Evolutionary conservation across 1,140 invertebrate species (phyloP), one percentile per base, ranked within the genome.

Genomic region (Macrosteles quadrilineatus): DNA sequence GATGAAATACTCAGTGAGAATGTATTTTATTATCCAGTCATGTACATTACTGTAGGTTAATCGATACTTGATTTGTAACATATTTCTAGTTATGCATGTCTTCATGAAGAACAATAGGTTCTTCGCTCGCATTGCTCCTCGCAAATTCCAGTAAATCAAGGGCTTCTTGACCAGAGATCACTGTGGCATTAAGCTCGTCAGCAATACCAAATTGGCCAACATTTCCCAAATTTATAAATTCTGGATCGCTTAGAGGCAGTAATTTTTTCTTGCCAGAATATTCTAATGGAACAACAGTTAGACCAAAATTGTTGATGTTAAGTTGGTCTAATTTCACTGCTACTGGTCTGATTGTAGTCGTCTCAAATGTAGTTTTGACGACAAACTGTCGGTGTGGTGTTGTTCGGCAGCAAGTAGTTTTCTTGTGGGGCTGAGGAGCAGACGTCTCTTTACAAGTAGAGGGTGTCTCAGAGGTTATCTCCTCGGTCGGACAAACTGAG

Each of bases 91-190:
- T 65, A 45, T 21, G 14, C 21, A 25, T 30, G 9, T 62, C 53
- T 36, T 59, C 53, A 67, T 43, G 25, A n/a, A 32, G 6, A 17
- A 65, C 65, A 30, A 53, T 40, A 50, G 59, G 63, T 47, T 43
- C 55, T 65, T 67, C 43, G 3, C 40, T 71, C 14, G 27, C 53
- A 19, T 40, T 64, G 19, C 57, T 30, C 31, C 69, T 53, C 23
- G 66, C 65, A 66, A 50, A 43, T 19, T 69, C 67, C 17, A 73
- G 19, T 21, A 67, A 12, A 12, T 69, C 40, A 9, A 67, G 32
- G 14, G 64, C 67, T 29, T 67, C 50, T n/a, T 59, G 71, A 30
- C 72, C 62, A 17, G 43, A 11, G 53, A 71, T 40, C 17, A 59
- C 30, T 17, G 36, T 66, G 9, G 23, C 45, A 17, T 68, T 40